phyloP scores from a whole-genome alignment of 2,797 vertebrate genomes.

The Hydrolagus colliei region DNA sequence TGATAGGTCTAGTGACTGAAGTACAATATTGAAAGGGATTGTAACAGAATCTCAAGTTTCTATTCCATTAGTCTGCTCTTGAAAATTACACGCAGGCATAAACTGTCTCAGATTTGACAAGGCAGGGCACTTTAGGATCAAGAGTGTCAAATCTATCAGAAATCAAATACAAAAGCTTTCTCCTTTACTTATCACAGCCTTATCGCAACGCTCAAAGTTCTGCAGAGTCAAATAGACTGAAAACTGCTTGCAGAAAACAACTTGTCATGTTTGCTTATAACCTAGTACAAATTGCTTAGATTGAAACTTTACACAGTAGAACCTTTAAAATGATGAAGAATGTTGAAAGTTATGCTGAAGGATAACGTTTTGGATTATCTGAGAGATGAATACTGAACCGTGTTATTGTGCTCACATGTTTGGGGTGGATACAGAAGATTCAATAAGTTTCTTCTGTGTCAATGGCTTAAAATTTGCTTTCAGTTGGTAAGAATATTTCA shows the following conservation, averaged over 20 bases:
- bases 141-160: constrained; percentile 9
- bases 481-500: background rate
- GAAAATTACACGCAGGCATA: background rate
- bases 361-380: background rate
- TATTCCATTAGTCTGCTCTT: background rate
- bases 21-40: constrained; percentile 5
- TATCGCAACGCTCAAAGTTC: background rate
- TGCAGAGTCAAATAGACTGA: background rate
- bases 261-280: background rate
- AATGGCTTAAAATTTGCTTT: background rate
- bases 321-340: constrained; percentile 9
- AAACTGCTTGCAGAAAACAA: background rate
- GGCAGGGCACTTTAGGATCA: background rate
- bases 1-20: background rate
- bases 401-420: background rate
- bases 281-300: background rate
- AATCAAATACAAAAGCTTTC: constrained; percentile 10
- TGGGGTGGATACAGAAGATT: background rate
- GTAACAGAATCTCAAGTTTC: constrained; percentile 20
- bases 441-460: background rate
- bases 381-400: background rate
- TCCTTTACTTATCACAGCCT: background rate
- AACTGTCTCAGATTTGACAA: constrained; percentile 4
- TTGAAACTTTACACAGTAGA: background rate
- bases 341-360: background rate